phyloP scores from a whole-genome alignment of 2,888 invertebrate species.

The Eumacrocentrus americanus region DNA sequence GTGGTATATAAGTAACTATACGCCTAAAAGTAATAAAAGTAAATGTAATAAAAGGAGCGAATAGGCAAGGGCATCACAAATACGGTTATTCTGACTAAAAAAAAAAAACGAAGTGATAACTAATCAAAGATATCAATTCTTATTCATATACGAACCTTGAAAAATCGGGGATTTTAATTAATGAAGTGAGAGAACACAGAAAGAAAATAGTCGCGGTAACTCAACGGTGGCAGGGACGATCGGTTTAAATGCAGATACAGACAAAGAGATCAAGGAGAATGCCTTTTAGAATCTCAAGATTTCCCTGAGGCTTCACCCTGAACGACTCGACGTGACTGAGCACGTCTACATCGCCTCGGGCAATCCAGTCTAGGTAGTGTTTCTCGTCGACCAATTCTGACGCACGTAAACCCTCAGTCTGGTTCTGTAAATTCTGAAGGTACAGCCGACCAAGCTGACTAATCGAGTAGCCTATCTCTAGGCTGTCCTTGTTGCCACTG shows the following conservation, averaged over 20 bases:
- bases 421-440: conserved; percentile 43
- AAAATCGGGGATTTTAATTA: no score
- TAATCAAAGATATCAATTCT: no score
- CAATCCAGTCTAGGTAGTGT: conserved; percentile 47
- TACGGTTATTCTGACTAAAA: not conserved
- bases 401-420: conserved; percentile 32
- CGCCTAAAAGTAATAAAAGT: not conserved
- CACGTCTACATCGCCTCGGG: conserved; percentile 44
- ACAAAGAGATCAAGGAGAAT: conserved; percentile 54
- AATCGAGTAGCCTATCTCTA: conserved; percentile 52
- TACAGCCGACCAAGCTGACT: conserved; percentile 49
- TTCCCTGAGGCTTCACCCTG: conserved; percentile 50
- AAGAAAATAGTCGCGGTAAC: conserved; percentile 4
- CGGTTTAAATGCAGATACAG: conserved; percentile 49
- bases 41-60: not conserved
- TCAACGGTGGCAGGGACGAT: conserved; percentile 7
- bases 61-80: conserved; percentile 1
- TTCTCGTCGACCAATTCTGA: conserved; percentile 39
- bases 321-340: conserved; percentile 47
- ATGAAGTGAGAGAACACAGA: no score
- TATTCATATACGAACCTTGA: no score
- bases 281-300: conserved; percentile 52
- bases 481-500: conserved; percentile 51
- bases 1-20: conserved; percentile 5
- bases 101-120: not conserved